Evolutionary conservation across 2,113 vertebrate species (phyloP), one percentile per base, ranked within the genome.

Genomic region (Dunckerocampus dactyliophorus): DNA sequence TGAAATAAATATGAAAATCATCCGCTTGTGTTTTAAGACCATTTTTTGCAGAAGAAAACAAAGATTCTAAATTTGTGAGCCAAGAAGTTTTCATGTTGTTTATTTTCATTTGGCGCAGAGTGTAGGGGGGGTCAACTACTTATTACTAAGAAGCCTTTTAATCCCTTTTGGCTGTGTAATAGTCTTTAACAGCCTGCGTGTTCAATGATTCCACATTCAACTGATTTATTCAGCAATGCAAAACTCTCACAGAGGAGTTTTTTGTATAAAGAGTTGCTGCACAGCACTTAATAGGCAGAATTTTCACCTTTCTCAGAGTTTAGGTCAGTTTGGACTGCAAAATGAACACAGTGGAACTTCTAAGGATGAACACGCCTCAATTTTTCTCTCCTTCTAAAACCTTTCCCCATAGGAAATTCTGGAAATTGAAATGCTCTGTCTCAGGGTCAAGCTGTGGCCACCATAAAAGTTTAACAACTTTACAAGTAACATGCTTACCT

Each of bases 51-150:
- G 47, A 47, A 56, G 34, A 19, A 49, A 20, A 56, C 39, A 14
- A 42, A 37, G 39, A 42, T 56, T 34, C 20, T 39, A 42, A 56
- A 17, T 16, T 20, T 24, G 17, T 65, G 46, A 37, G 17, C 15
- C 37, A 46, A 56, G 37, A 21, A 21, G n/a, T 56, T 56, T 42
- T 8, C 7, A 20, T 56, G 12, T 56, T 56, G 34, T 56, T 56
- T 42, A 56, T 56, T 56, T 56, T 42, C 34, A 42, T 42, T 56
- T 42, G 34, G 39, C 19, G 13, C 13, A 21, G 54, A 39, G 19
- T 42, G 34, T 19, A 56, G 54, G 13, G 39, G 37, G 54, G 54
- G 54, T 56, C 54, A 56, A 56, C n/a, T 20, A 12, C 54, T 56
- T 21, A 56, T 42, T 56, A 56, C 34, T n/a, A 21, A 56, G 12